A percentile compares a stretch with the other conserved stretches of the same genome.
Conservation (phyloP, 2,888 invertebrate genomes). For the Lacanobia wlatinum region DNA sequence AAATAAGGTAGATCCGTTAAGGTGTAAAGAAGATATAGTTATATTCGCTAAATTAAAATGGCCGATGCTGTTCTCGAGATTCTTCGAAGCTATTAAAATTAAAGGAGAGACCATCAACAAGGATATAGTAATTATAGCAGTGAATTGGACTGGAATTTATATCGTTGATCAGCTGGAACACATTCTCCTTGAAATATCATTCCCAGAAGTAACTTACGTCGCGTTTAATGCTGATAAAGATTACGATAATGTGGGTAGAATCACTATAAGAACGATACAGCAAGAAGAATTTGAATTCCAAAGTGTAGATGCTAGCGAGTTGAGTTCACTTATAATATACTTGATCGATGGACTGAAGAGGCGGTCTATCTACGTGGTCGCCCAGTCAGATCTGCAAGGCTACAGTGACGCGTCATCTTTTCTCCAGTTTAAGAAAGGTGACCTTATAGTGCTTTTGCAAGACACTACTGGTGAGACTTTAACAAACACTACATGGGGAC, state of each 20-base stretch:
- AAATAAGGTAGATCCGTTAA: constrained; percentile 91
- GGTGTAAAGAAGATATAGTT: constrained; percentile 97
- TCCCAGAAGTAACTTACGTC: constrained; percentile 96
- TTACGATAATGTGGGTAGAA: constrained; percentile 90
- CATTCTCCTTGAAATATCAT: constrained; percentile 96
- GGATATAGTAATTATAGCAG: constrained; percentile 96
- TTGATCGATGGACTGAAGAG: constrained; percentile 96
- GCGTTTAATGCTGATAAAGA: constrained; percentile 90
- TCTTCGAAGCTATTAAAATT: constrained; percentile 96
- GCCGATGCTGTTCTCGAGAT: constrained; percentile 98
- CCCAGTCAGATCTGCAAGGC: constrained; percentile 91
- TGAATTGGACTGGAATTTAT: constrained; percentile 98
- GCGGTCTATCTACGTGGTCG: constrained; percentile 96
- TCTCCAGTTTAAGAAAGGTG: constrained; percentile 93
- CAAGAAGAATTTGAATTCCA: constrained; percentile 98
- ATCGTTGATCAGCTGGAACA: constrained; percentile 98
- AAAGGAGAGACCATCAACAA: constrained; percentile 93
- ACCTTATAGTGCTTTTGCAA: constrained; percentile 95
- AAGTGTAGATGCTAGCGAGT: constrained; percentile 96
- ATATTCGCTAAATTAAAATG: constrained; percentile 97
- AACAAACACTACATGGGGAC: constrained; percentile 93
- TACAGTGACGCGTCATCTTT: constrained; percentile 90
- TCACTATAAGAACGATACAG: constrained; percentile 95
- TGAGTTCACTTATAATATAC: constrained; percentile 95
- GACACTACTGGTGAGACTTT: constrained; percentile 94